These are phyloP conservation scores for Melipona beecheii DNA, from an alignment of 2,888 invertebrate species.

Conservation along the genomic window DNA sequence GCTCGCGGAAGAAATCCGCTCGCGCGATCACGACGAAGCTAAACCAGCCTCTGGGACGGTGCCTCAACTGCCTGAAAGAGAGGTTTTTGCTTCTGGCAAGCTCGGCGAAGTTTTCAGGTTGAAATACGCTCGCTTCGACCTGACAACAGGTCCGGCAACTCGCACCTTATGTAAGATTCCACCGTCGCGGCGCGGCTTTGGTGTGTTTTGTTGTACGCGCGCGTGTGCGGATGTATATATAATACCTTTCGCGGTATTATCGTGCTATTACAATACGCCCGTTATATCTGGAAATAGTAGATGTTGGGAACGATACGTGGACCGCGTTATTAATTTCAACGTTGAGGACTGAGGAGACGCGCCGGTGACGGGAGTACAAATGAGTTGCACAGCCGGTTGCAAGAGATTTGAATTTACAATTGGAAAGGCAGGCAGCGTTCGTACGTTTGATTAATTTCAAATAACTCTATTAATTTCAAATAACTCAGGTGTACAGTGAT, in stretches of 20 bases:
- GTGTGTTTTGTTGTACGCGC: background rate
- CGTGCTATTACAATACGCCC: background rate
- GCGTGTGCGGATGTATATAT: background rate
- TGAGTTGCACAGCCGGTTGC: background rate
- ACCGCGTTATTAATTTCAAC: constrained; percentile 37
- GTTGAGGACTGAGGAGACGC: constrained; percentile 29
- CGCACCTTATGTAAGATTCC: constrained; percentile 69
- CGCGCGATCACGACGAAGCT: constrained; percentile 13
- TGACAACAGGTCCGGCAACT: constrained; percentile 61
- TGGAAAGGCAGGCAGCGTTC: background rate
- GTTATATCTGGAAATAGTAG: constrained; percentile 16
- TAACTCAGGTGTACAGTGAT: too few species aligned
- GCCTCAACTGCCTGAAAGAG: too few species aligned
- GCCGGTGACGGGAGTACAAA: background rate
- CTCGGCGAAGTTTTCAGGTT: constrained; percentile 57
- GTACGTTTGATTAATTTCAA: background rate
- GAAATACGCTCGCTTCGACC: constrained; percentile 51
- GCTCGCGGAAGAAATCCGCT: constrained; percentile 36
- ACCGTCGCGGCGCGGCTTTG: background rate
- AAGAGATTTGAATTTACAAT: background rate
- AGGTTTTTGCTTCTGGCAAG: constrained; percentile 43
- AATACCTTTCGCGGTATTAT: constrained; percentile 8
- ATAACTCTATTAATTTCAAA: background rate
- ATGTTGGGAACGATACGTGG: constrained; percentile 15
- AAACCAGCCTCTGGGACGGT: background rate